Evolutionary conservation across 1,140 invertebrate genomes (phyloP).

Genomic region (Drosophila lacertosa): DNA sequence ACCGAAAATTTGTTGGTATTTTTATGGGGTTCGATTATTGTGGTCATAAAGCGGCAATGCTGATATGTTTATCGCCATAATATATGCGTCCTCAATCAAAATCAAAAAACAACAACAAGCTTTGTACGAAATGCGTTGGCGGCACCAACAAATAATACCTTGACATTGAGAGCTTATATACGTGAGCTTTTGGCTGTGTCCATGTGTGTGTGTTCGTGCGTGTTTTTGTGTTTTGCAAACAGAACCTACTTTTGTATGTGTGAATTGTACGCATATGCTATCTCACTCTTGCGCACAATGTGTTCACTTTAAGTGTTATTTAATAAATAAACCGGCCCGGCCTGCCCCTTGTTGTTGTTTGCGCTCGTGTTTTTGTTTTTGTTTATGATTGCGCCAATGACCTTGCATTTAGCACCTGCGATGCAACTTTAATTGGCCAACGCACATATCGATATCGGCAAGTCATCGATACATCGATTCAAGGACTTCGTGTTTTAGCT

Average conservation of each 20-base stretch:
- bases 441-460: slow-evolving; percentile 23
- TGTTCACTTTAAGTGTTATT: slow-evolving; percentile 65
- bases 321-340: slow-evolving; percentile 48
- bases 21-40: slow-evolving; percentile 49
- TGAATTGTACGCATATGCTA: slow-evolving; percentile 22
- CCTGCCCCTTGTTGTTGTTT: slow-evolving; percentile 19
- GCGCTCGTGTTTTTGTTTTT: slow-evolving; percentile 23
- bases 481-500: not conserved
- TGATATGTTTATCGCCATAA: slow-evolving; percentile 44
- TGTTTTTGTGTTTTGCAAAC: slow-evolving; percentile 8
- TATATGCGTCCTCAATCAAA: slow-evolving; percentile 40
- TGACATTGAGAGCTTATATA: slow-evolving; percentile 66
- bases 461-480: slow-evolving; percentile 17
- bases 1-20: slow-evolving; percentile 40
- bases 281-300: slow-evolving; percentile 42
- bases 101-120: slow-evolving; percentile 32
- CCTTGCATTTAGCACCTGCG: slow-evolving; percentile 37
- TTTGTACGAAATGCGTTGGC: slow-evolving; percentile 19
- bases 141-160: slow-evolving; percentile 55
- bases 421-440: slow-evolving; percentile 4
- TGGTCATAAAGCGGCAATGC: slow-evolving; percentile 11
- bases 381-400: slow-evolving; percentile 38
- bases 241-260: slow-evolving; percentile 9
- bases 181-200: slow-evolving; percentile 11
- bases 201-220: slow-evolving; percentile 4